A percentile compares a stretch with the other conserved stretches of the same genome.
These are phyloP conservation scores for Nysson spinosus DNA, from an alignment of 2,888 invertebrate species.

Conservation along the genomic window DNA sequence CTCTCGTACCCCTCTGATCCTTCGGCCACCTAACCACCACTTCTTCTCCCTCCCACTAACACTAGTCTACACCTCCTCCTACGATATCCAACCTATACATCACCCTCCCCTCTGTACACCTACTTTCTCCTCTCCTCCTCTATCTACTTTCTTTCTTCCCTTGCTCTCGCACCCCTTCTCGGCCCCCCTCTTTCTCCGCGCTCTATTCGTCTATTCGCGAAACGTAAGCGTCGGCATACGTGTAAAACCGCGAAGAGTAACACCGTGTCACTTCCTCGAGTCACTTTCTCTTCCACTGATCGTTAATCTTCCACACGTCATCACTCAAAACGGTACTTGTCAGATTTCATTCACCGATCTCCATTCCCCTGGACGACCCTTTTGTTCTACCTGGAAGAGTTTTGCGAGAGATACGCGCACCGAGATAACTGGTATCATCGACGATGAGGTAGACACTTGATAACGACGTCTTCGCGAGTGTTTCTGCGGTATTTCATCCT, in stretches of 20 bases:
- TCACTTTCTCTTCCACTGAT: conserved; percentile 45
- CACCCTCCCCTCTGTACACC: conserved; percentile 1
- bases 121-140: conserved; percentile 26
- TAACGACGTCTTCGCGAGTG: not conserved
- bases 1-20: conserved; percentile 42
- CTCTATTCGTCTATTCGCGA: conserved; percentile 18
- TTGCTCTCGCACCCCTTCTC: conserved; percentile 1
- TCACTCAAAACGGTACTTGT: not conserved
- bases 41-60: conserved; percentile 22
- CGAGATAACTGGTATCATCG: not conserved
- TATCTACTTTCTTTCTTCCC: conserved; percentile 7
- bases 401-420: not conserved
- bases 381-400: not conserved
- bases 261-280: conserved; percentile 47
- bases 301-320: conserved; percentile 40
- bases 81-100: conserved; percentile 17
- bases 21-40: conserved; percentile 40
- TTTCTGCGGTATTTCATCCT: too few relatives aligned
- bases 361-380: not conserved
- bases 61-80: conserved; percentile 8
- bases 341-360: not conserved
- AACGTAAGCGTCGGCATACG: conserved; percentile 40
- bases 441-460: not conserved
- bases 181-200: conserved; percentile 8
- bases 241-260: conserved; percentile 40